phyloP scores from a whole-genome alignment of 2,113 vertebrate species.

The Sceloporus undulatus region DNA sequence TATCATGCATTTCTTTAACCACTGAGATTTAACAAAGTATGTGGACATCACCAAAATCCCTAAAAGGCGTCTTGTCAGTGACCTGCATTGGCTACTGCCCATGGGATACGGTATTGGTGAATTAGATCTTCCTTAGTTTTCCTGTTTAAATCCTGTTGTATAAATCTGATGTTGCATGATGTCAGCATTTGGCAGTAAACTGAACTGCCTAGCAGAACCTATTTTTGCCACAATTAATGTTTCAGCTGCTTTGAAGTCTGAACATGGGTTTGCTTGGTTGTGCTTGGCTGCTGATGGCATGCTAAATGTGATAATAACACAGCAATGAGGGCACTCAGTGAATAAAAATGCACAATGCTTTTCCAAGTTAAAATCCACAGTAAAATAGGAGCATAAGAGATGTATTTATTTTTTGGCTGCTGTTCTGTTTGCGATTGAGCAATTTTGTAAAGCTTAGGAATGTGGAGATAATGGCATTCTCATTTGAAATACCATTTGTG shows the following conservation, averaged over 20 bases:
- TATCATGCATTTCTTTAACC: neutral
- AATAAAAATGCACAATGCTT: conserved; percentile 60
- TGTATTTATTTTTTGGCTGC: conserved; percentile 63
- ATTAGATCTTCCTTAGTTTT: conserved; percentile 13
- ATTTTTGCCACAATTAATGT: conserved; percentile 75
- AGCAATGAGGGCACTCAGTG: conserved; percentile 68
- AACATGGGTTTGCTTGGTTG: conserved; percentile 82
- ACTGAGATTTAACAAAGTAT: neutral
- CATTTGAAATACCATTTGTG: conserved; percentile 48
- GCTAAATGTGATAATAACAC: conserved; percentile 74
- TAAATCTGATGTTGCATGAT: conserved; percentile 6
- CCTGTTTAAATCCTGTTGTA: conserved; percentile 4
- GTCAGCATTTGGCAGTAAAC: conserved; percentile 37
- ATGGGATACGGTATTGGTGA: neutral
- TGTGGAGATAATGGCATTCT: conserved; percentile 28
- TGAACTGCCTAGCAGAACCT: conserved; percentile 53
- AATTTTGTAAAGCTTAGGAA: conserved; percentile 46
- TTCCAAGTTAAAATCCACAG: conserved; percentile 61
- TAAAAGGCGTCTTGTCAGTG: neutral
- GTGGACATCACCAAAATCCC: neutral
- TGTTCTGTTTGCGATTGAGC: conserved; percentile 60
- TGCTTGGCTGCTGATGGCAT: conserved; percentile 82
- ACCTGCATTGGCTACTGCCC: neutral
- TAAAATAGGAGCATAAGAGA: conserved; percentile 64
- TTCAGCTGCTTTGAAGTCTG: conserved; percentile 83